phyloP scores from a whole-genome alignment of 2,797 vertebrate species.

The Botia kubotai region DNA sequence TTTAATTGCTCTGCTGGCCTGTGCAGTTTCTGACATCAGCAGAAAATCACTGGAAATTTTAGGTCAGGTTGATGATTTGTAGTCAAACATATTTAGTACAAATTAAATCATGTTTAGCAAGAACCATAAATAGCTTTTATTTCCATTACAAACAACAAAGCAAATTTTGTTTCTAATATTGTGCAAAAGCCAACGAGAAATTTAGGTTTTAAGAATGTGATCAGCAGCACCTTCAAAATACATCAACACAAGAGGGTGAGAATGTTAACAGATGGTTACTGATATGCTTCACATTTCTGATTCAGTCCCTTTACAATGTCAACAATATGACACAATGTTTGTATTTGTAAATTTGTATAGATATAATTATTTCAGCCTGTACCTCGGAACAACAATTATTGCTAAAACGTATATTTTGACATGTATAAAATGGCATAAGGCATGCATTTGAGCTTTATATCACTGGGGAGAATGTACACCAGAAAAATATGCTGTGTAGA shows the following conservation, averaged over 20 bases:
- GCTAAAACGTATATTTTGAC: slow-evolving; percentile 39
- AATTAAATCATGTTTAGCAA: background rate
- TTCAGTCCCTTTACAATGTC: background rate
- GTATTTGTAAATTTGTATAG: background rate
- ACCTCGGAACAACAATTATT: slow-evolving; percentile 23
- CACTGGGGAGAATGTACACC: slow-evolving; percentile 54
- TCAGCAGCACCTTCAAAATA: background rate
- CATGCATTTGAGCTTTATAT: slow-evolving; percentile 62
- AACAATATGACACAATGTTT: background rate
- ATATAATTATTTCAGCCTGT: background rate
- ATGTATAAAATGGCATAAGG: slow-evolving; percentile 41
- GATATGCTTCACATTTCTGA: background rate
- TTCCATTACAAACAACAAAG: background rate
- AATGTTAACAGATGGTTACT: background rate
- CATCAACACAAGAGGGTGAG: background rate
- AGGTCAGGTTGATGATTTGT: background rate
- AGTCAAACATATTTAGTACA: background rate
- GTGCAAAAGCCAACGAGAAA: background rate
- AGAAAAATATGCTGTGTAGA: slow-evolving; percentile 43
- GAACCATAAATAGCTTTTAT: background rate
- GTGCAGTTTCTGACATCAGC: background rate
- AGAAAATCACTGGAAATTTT: background rate
- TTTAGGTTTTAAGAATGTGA: background rate
- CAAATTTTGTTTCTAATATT: background rate
- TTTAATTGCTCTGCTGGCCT: background rate